Evolutionary conservation across 2,797 vertebrate species (phyloP).

Genomic region (Selene dorsalis): DNA sequence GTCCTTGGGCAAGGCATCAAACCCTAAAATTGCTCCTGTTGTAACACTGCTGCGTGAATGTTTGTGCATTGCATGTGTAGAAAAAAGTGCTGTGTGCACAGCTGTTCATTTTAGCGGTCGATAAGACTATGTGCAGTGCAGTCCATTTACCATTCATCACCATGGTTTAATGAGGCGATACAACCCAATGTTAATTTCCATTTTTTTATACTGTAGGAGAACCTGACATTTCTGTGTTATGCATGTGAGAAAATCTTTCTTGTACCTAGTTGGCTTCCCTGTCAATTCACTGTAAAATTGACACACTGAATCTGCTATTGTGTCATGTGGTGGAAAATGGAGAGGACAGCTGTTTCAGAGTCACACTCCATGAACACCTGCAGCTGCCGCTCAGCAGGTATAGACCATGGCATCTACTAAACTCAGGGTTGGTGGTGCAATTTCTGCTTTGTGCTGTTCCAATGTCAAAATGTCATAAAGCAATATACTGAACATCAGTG

Average conservation of each 20-base stretch:
- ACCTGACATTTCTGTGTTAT: slow-evolving; percentile 35
- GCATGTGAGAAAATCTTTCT: slow-evolving; percentile 27
- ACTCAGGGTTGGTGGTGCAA: not conserved
- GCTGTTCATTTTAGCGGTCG: no score
- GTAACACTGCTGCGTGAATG: not conserved
- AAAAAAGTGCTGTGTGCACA: no score
- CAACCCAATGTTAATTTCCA: slow-evolving; percentile 17
- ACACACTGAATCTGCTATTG: not conserved
- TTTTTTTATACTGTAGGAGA: slow-evolving; percentile 8
- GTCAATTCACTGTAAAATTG: slow-evolving; percentile 7
- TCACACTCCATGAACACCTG: slow-evolving; percentile 7
- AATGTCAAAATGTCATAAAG: not conserved
- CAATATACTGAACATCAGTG: not conserved
- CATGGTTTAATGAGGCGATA: slow-evolving; percentile 49
- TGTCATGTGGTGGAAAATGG: not conserved
- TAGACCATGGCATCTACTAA: slow-evolving; percentile 1
- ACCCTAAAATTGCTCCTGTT: not conserved
- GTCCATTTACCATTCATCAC: slow-evolving; percentile 41
- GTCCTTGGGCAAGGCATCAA: not conserved
- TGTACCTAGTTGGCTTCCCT: not conserved
- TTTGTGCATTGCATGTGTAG: not conserved
- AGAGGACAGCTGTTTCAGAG: not conserved
- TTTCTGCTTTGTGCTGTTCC: not conserved
- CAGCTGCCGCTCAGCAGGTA: slow-evolving; percentile 20
- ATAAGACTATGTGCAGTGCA: not conserved